Evolutionary conservation across 2,113 vertebrate species (phyloP).

Genomic region (Corydoras sp.): DNA sequence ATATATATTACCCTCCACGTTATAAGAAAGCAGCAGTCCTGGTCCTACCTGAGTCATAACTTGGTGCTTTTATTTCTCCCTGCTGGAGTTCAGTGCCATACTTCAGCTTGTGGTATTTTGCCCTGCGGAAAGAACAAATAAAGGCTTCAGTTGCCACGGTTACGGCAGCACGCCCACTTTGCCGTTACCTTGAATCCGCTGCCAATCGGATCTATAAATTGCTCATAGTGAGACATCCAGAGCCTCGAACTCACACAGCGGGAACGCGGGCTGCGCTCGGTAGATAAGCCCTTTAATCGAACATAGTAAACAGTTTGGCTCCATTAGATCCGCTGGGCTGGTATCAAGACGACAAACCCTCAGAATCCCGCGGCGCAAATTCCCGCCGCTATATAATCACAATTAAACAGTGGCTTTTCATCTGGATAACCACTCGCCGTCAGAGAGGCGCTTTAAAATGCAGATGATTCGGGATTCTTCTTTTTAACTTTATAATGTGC

Average conservation of each 20-base stretch:
- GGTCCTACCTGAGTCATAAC: slow-evolving; percentile 92
- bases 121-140: slow-evolving; percentile 64
- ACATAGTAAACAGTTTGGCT: neutral
- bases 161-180: slow-evolving; percentile 24
- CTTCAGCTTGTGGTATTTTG: slow-evolving; percentile 98
- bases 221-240: slow-evolving; percentile 7
- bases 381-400: neutral
- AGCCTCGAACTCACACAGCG: neutral
- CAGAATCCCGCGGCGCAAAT: neutral
- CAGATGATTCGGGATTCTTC: too few relatives aligned
- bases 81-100: slow-evolving; percentile 97
- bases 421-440: too few relatives aligned
- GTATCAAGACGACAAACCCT: slow-evolving; percentile 12
- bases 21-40: neutral
- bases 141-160: slow-evolving; percentile 32
- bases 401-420: too few relatives aligned
- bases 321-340: neutral
- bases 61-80: slow-evolving; percentile 96
- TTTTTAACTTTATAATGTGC: too few relatives aligned
- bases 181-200: neutral
- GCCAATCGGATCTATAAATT: slow-evolving; percentile 33
- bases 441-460: too few relatives aligned
- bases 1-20: slow-evolving; percentile 8
- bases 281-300: neutral
- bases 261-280: neutral